Conservation (phyloP, 2,113 vertebrate genomes). For the Delphinapterus leucas region DNA sequence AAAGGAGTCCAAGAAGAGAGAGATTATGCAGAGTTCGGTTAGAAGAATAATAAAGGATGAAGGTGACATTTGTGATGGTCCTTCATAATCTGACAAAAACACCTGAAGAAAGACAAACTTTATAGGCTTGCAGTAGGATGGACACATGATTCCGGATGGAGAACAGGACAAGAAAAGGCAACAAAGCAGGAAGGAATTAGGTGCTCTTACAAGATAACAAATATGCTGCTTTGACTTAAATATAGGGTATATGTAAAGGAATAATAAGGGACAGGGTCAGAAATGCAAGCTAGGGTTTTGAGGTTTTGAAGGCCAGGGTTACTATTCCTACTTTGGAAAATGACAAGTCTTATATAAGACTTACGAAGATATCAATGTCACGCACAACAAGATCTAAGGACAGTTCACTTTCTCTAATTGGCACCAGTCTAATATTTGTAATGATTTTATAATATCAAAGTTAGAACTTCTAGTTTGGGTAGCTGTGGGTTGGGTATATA, state of each 20-base stretch:
- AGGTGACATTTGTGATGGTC: not conserved
- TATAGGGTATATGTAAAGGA: not conserved
- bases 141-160: not conserved
- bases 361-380: not conserved
- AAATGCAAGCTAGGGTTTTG: not conserved
- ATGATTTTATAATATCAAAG: not conserved
- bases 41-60: not conserved
- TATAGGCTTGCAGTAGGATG: not conserved
- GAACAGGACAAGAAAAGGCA: not conserved
- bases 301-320: not conserved
- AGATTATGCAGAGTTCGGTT: not conserved
- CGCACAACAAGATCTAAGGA: not conserved
- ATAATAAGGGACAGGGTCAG: not conserved
- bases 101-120: not conserved
- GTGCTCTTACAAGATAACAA: not conserved
- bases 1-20: not conserved
- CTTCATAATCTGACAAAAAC: not conserved
- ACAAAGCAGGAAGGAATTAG: not conserved
- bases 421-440: not conserved
- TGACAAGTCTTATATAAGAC: not conserved
- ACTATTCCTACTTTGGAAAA: not conserved
- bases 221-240: not conserved
- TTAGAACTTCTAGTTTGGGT: not conserved
- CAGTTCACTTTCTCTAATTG: not conserved
- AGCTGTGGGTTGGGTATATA: not conserved